Evolutionary conservation across 1,140 invertebrate species (phyloP).

Genomic region (Drosophila sechellia): DNA sequence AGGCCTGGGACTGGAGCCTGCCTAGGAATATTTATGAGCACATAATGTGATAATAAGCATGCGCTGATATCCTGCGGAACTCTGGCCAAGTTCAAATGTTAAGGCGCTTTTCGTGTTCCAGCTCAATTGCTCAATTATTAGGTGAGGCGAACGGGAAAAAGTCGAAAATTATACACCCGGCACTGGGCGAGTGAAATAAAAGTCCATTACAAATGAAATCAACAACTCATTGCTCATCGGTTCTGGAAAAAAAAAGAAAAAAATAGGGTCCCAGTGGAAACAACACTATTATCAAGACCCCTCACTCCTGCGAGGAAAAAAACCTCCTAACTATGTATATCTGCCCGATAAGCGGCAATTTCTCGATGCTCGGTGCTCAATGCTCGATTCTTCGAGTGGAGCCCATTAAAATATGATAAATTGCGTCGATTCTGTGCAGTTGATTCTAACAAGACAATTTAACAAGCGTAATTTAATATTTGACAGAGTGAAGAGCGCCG

Average conservation of each 20-base stretch:
- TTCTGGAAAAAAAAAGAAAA: neutral
- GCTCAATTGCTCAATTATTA: conserved; percentile 81
- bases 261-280: conserved; percentile 51
- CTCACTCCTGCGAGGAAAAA: neutral
- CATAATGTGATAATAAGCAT: conserved; percentile 81
- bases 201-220: conserved; percentile 83
- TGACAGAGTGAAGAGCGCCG: conserved; percentile 68
- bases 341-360: conserved; percentile 72
- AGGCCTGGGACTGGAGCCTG: conserved; percentile 49
- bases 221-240: conserved; percentile 82
- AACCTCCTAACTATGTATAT: conserved; percentile 13
- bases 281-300: conserved; percentile 55
- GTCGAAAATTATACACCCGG: conserved; percentile 68
- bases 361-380: conserved; percentile 13
- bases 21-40: conserved; percentile 77
- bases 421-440: conserved; percentile 83
- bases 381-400: conserved; percentile 60
- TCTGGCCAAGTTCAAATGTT: conserved; percentile 72
- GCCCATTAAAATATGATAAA: conserved; percentile 84
- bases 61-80: conserved; percentile 80
- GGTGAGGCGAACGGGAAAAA: conserved; percentile 49
- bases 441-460: conserved; percentile 84
- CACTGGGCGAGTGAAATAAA: conserved; percentile 79
- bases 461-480: conserved; percentile 84
- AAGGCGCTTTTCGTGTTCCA: conserved; percentile 81